Evolutionary conservation across 1,140 invertebrate species (phyloP).

Genomic region (Drosophila saltans): DNA sequence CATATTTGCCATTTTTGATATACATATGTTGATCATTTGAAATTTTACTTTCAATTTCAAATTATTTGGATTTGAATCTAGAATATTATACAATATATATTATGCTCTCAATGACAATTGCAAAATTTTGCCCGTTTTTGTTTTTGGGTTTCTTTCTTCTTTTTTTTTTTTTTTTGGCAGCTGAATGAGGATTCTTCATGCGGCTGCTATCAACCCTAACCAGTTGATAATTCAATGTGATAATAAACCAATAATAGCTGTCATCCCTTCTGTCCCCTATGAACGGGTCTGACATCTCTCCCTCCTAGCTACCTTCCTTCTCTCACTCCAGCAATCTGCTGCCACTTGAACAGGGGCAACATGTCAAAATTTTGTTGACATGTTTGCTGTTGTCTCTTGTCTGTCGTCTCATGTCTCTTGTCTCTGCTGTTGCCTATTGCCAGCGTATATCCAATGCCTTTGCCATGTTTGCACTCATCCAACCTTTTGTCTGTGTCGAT

Average conservation of each 20-base stretch:
- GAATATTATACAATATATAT: neutral
- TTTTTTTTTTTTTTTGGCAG: conserved; percentile 3
- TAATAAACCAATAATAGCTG: conserved; percentile 59
- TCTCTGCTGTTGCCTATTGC: conserved; percentile 15
- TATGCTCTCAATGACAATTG: neutral
- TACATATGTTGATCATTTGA: too few species aligned
- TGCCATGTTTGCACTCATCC: conserved; percentile 68
- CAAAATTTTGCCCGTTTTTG: neutral
- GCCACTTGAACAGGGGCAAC: conserved; percentile 66
- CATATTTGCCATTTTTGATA: too few species aligned
- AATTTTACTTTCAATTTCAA: too few species aligned
- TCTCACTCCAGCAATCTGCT: conserved; percentile 35
- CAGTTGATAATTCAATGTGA: conserved; percentile 28
- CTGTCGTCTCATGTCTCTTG: neutral
- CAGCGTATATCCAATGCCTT: neutral
- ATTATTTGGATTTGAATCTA: neutral
- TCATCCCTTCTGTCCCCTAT: conserved; percentile 33
- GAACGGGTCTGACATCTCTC: too few species aligned
- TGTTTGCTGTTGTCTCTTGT: conserved; percentile 55
- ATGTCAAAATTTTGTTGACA: conserved; percentile 73
- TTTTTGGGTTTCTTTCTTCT: neutral
- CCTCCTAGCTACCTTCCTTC: too few species aligned
- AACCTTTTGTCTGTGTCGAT: conserved; percentile 70
- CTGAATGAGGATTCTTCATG: conserved; percentile 13
- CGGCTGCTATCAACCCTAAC: neutral